phyloP scores from a whole-genome alignment of 1,140 invertebrate genomes.

The Epicauta chinensis region DNA sequence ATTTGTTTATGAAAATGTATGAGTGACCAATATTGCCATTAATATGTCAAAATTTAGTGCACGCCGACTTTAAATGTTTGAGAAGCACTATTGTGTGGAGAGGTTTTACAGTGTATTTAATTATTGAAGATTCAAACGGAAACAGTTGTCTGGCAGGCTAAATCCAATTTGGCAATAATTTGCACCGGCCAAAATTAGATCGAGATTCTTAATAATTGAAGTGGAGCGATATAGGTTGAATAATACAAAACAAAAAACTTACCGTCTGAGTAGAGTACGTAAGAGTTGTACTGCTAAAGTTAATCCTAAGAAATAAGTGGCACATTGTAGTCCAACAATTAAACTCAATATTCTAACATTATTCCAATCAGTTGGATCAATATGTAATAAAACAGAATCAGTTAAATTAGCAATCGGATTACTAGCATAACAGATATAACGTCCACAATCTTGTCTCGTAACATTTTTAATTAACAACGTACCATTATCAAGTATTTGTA shows the following conservation, averaged over 20 bases:
- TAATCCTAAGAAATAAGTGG: constrained; percentile 68
- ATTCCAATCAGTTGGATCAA: constrained; percentile 75
- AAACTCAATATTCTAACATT: constrained; percentile 79
- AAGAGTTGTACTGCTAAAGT: constrained; percentile 73
- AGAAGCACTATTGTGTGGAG: no score
- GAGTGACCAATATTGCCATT: no score
- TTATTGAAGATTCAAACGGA: no score
- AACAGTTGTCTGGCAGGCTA: no score
- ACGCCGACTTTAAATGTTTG: no score
- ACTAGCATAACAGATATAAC: constrained; percentile 78
- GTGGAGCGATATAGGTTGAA: no score
- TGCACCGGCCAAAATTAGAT: no score
- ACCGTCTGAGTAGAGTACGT: constrained; percentile 64
- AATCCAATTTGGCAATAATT: no score
- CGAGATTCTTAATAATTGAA: no score
- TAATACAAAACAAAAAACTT: constrained; percentile 36
- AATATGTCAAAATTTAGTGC: no score
- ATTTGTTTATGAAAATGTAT: no score
- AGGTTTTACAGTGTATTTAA: no score
- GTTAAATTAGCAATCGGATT: constrained; percentile 76
- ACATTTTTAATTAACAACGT: constrained; percentile 50
- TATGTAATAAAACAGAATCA: constrained; percentile 62
- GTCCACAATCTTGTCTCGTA: constrained; percentile 72
- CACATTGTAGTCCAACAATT: constrained; percentile 70
- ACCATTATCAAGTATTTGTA: constrained; percentile 48